Evolutionary conservation across 2,797 vertebrate species (phyloP), one percentile per base, ranked within the genome.

Genomic region (Alca torda): DNA sequence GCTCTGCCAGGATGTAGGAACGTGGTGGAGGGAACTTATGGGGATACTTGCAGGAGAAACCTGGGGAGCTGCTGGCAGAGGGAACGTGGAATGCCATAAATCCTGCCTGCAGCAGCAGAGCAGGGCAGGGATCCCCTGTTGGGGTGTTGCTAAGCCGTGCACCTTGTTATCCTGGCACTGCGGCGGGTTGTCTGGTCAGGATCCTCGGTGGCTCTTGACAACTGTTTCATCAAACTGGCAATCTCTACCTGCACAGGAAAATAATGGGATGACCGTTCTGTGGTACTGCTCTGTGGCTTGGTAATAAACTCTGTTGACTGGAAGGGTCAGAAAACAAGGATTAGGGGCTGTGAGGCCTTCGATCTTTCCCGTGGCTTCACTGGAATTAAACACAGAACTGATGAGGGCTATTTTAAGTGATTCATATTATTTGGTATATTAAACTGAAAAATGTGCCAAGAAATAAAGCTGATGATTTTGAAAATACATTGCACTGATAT

Each of bases 381-480:
- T 91, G 78, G 61, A 90, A 69, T 95, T 63, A 91, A 92, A 59
- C 63, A 65, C 45, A 59, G 54, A 75, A 93, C 41, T 1, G 2
- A 46, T 60, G 64, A 78, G 69, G 76, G 56, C 61, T 92, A 48
- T 94, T 93, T 93, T 63, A 90, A 81, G 25, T 73, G 61, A 86
- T 78, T 92, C 9, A 45, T 84, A 45, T 92, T 94, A 65, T 95
- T 93, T 88, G 39, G n/a, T 92, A 35, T 89, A 72, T 80, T 94
- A 70, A 93, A 95, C 39, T 94, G 82, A 60, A 93, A 96, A 96
- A 76, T 65, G 54, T 89, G 65, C 87, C 79, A 81, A 67, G 69
- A 93, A 93, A 89, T 78, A 76, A 96, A 92, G 51, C 89, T 88
- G 83, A 45, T 90, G 73, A 84, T 95, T 94, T 96, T 85, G 70